Conservation (phyloP, 2,797 vertebrate genomes). For the Micromesistius poutassou region DNA sequence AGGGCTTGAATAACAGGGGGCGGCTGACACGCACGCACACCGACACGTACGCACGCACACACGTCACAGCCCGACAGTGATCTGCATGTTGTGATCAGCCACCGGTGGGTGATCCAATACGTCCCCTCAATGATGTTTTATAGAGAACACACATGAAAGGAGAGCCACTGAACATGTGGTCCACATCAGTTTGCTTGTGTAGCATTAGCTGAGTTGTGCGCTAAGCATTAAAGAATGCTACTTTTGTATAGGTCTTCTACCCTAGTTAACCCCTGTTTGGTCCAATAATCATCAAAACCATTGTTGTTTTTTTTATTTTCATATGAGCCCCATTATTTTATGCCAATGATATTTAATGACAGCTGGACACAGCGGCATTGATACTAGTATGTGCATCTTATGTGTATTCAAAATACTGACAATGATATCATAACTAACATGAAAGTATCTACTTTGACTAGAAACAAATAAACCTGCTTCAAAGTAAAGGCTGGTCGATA, state of each 20-base stretch:
- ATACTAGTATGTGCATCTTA: neutral
- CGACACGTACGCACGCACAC: neutral
- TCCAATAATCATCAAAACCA: neutral
- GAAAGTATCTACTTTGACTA: neutral
- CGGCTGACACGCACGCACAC: conserved; percentile 25
- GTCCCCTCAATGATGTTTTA: neutral
- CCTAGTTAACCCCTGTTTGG: neutral
- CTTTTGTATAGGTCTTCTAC: neutral
- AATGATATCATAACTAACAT: neutral
- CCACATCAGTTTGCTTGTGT: neutral
- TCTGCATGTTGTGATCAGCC: conserved; percentile 6
- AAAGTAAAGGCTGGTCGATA: no score
- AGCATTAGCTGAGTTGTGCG: neutral
- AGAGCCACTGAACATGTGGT: neutral
- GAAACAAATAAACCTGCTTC: neutral
- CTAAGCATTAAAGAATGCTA: neutral
- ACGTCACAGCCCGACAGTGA: neutral
- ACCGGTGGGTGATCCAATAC: neutral
- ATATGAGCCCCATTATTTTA: neutral
- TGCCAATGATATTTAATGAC: neutral
- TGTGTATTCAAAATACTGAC: conserved; percentile 23
- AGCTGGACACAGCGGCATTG: neutral
- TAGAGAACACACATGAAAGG: neutral
- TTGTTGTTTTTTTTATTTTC: neutral
- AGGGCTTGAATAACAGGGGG: conserved; percentile 49